These are phyloP conservation scores for Caenorhabditis remanei DNA, from an alignment of 1,140 invertebrate species.

Conservation along the genomic window DNA sequence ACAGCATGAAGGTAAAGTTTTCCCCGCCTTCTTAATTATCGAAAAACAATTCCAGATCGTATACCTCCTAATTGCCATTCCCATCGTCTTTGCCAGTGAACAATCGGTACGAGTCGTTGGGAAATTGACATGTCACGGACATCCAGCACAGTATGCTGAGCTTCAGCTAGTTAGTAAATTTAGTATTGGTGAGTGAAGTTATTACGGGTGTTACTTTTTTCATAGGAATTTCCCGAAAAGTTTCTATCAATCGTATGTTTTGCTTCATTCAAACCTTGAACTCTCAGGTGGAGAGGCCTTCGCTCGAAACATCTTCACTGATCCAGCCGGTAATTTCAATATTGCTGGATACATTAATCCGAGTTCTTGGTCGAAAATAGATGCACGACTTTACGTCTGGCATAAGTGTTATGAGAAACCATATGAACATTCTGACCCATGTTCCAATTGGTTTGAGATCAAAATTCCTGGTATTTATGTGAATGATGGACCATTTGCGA, in stretches of 20 bases:
- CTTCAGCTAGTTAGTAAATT: conserved; percentile 12
- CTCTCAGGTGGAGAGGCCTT: background rate
- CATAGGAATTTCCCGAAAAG: too few relatives aligned
- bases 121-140: background rate
- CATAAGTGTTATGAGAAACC: conserved; percentile 25
- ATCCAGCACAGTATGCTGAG: conserved; percentile 10
- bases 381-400: conserved; percentile 29
- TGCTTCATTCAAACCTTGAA: background rate
- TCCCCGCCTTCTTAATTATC: too few relatives aligned
- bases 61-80: background rate
- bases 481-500: background rate
- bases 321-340: background rate
- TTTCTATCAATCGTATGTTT: too few relatives aligned
- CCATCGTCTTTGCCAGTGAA: background rate
- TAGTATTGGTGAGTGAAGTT: background rate
- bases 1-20: too few relatives aligned
- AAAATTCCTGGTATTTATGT: background rate
- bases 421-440: background rate
- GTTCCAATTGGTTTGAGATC: conserved; percentile 5
- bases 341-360: conserved; percentile 14
- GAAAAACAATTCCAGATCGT: background rate
- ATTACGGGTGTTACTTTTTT: background rate
- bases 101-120: background rate
- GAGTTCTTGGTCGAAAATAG: background rate
- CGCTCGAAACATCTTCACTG: conserved; percentile 5